Evolutionary conservation across 1,140 invertebrate species (phyloP), one percentile per base, ranked within the genome.

Genomic region (Anadara kagoshimensis): DNA sequence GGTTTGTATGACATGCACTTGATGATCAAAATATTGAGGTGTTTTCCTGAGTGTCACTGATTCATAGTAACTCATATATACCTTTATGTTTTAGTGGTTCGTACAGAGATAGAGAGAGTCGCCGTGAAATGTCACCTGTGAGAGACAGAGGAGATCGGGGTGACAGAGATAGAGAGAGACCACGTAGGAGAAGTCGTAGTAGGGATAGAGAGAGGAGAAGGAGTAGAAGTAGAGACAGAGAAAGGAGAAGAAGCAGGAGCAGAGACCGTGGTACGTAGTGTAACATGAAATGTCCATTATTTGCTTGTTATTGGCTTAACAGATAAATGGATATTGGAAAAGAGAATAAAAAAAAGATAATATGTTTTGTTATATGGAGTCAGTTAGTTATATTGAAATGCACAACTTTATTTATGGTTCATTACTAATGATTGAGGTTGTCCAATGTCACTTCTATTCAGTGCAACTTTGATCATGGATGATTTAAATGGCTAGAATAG

Each of bases 41-140:
- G 70, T 78, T 59, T 76, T 80, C 3, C 58, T 73, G 53, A 69
- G 75, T 26, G 63, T 77, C 20, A 75, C 79, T n/a, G n/a, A n/a
- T n/a, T 53, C 59, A 75, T 11, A 68, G 78, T 14, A 57, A 88
- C 69, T 89, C 83, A 53, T 83, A 87, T 45, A 88, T 88, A 51
- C 62, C 79, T 76, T 83, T 29, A 75, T 80, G 51, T 69, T 87
- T 43, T 79, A 81, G 59, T 58, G 85, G 36, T 77, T 81, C 10
- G 71, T 80, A 58, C 5, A 87, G 90, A 62, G 87, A 90, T 73
- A 76, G 66, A 26, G 69, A 59, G 76, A 82, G 47, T 24, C 59
- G 81, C 59, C 90, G 90, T 14, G 53, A 79, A 26, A 75, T 75
- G 45, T 87, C 90, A 41, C 90, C 88, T 75, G 43, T 87, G 7